Base-by-base conservation (phyloP, 2,113 vertebrate species). In the Pycnonotus jocosus region DNA sequence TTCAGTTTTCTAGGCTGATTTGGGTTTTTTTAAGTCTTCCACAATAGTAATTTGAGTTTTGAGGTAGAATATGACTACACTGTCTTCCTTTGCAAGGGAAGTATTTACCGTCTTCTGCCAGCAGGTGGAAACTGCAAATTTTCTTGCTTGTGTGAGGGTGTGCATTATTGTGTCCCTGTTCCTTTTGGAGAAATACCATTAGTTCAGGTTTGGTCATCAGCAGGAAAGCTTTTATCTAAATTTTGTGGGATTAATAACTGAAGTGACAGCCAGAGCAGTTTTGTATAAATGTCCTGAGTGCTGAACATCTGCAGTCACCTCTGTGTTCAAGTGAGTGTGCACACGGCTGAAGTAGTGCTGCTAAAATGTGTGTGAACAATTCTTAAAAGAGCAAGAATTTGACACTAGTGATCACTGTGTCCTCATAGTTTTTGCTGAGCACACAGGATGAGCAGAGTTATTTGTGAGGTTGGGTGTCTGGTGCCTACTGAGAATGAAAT, bases 101-200 rank as follows among this genome's bases (percentile, higher is more conserved):
- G 69, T 74, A 40, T 76, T 91, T 96, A 83, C 94, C 12, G 1
- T 60, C 54, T 90, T 88, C 51, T 89, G 56, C 90, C 88, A 96
- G 83, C 61, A 95, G 91, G 76, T 95, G 90, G 91, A 95, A 97
- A 84, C 82, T 87, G 66, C 57, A 74, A 72, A 76, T 73, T 80
- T 73, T 38, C 56, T 76, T 76, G 7, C 28, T 81, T 47, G 5
- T 0, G 10, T 25, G 76, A 22, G 23, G 23, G 3, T 25, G 15
- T 66, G 21, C 0, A 0, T 50, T 90, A 17, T 2, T 70, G 17
- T 64, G 40, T 61, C 68, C 18, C 10, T 50, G 0, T 60, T 87
- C 20, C 14, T 76, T 48, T 40, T 1, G 22, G 70, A 9, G 9
- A 78, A 81, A 47, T 69, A 37, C 6, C n/a, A 54, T 57, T 78